Evolutionary conservation across 2,113 vertebrate genomes (phyloP).

Genomic region (Carassius auratus): DNA sequence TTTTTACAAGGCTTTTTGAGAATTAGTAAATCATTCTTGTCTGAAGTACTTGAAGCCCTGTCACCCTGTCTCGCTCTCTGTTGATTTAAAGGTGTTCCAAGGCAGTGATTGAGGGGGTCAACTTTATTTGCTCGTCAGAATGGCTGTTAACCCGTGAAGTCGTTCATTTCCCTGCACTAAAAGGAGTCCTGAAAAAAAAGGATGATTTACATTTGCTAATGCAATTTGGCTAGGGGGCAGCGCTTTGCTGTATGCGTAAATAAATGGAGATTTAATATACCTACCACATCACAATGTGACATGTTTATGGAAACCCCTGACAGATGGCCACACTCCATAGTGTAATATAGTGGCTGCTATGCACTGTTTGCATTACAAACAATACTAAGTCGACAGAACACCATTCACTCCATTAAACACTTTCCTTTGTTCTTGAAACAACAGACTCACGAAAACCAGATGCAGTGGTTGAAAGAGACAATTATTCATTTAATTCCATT

Average conservation of each 20-base stretch:
- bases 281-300: constrained; percentile 58
- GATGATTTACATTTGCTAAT: constrained; percentile 48
- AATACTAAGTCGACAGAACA: constrained; percentile 65
- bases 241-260: constrained; percentile 64
- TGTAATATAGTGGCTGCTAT: constrained; percentile 62
- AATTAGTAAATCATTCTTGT: constrained; percentile 67
- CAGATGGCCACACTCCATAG: constrained; percentile 62
- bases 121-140: constrained; percentile 66
- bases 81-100: constrained; percentile 68
- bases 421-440: constrained; percentile 56
- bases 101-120: constrained; percentile 38
- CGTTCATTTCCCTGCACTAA: constrained; percentile 61
- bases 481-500: constrained; percentile 65
- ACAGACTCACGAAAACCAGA: constrained; percentile 58
- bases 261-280: constrained; percentile 71
- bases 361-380: constrained; percentile 65
- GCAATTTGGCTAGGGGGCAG: constrained; percentile 42
- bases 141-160: constrained; percentile 64
- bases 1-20: constrained; percentile 22
- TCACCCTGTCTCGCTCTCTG: constrained; percentile 16
- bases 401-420: constrained; percentile 68
- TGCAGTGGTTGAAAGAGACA: constrained; percentile 51
- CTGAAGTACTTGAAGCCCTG: constrained; percentile 58
- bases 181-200: constrained; percentile 39
- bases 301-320: constrained; percentile 74